These are phyloP conservation scores for Cryptoblepharus egeriae DNA, from an alignment of 2,797 vertebrate genomes.

Conservation along the genomic window DNA sequence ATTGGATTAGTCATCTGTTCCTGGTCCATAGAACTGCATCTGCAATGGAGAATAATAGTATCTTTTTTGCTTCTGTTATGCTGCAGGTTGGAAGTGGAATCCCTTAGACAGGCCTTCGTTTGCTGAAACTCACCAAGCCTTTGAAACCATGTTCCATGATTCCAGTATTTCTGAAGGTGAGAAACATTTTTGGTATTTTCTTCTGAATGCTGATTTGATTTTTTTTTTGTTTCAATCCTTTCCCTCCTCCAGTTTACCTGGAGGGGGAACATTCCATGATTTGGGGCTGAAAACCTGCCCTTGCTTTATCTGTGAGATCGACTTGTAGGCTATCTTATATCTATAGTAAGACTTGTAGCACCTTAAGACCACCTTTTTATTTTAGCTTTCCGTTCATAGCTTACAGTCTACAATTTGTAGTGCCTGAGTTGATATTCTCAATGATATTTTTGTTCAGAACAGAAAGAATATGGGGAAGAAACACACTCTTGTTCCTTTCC, in stretches of 20 bases:
- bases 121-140: conserved; percentile 97
- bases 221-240: too few species aligned
- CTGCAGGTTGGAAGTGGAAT: conserved; percentile 97
- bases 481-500: not conserved
- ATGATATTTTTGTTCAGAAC: not conserved
- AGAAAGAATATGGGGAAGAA: not conserved
- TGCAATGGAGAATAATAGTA: not conserved
- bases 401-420: not conserved
- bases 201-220: too few species aligned
- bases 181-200: conserved; percentile 9
- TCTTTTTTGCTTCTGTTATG: conserved; percentile 25
- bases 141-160: conserved; percentile 99
- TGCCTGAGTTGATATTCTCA: not conserved
- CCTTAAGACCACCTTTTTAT: too few species aligned
- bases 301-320: too few species aligned
- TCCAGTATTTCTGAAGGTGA: conserved; percentile 98
- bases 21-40: too few species aligned
- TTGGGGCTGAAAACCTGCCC: too few species aligned
- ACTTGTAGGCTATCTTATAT: too few species aligned
- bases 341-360: too few species aligned
- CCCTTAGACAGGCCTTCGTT: conserved; percentile 95
- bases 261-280: too few species aligned
- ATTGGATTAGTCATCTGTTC: too few species aligned
- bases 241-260: too few species aligned
- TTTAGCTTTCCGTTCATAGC: too few species aligned